These are phyloP conservation scores for Holothuria leucospilota DNA, from an alignment of 53 echinoderm and acorn worm species.

Conservation along the genomic window DNA sequence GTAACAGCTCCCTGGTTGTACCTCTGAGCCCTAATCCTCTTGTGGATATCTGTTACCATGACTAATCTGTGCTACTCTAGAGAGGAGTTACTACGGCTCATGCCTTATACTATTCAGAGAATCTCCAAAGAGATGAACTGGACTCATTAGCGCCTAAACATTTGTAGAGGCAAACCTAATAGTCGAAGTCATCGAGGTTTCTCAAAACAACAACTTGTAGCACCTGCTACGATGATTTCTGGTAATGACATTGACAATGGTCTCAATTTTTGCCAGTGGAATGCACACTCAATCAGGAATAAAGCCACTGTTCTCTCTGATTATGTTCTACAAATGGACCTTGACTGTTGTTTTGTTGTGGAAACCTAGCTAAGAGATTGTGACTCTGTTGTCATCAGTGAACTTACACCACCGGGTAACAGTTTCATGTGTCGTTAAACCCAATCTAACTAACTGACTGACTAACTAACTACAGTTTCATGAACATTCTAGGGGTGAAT, in stretches of 20 bases:
- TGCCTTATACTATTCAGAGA: not conserved
- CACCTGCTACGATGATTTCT: not conserved
- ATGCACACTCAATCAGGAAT: constrained; percentile 29
- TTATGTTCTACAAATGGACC: constrained; percentile 23
- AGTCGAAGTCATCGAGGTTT: not conserved
- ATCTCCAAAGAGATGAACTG: not conserved
- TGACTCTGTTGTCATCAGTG: constrained; percentile 16
- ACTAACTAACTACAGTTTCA: constrained; percentile 22
- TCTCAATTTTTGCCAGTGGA: not conserved
- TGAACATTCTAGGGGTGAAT: not conserved
- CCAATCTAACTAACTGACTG: too few species aligned
- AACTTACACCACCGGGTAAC: constrained; percentile 9
- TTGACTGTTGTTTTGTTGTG: constrained; percentile 13
- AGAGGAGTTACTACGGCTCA: not conserved
- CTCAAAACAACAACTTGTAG: not conserved
- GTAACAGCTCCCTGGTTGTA: too few species aligned
- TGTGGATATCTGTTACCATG: not conserved
- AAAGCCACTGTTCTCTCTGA: constrained; percentile 7
- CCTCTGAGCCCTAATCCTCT: not conserved
- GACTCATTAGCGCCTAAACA: not conserved
- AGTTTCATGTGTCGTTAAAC: too few species aligned
- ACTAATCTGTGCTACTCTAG: not conserved
- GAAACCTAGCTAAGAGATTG: constrained; percentile 23
- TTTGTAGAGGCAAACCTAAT: not conserved
- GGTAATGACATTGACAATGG: not conserved